Evolutionary conservation across 2,113 vertebrate species (phyloP).

Genomic region (Pseudonaja textilis): DNA sequence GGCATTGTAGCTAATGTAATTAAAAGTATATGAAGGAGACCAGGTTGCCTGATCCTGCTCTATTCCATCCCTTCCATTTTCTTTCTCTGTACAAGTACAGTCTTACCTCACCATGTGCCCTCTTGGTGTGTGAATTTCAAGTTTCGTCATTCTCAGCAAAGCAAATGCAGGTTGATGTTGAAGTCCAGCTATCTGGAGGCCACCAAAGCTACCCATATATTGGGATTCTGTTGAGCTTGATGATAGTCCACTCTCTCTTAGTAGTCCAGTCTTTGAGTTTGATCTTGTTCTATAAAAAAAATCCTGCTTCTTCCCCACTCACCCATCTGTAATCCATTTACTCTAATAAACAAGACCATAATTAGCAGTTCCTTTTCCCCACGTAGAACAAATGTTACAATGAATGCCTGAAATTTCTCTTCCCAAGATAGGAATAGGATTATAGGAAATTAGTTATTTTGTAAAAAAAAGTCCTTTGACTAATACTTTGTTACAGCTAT

Average conservation of each 20-base stretch:
- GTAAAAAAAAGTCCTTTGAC: neutral
- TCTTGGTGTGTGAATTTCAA: neutral
- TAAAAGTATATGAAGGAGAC: neutral
- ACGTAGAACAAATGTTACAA: neutral
- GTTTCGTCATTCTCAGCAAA: neutral
- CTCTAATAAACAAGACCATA: neutral
- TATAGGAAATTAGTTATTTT: neutral
- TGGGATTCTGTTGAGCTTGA: neutral
- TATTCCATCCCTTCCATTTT: neutral
- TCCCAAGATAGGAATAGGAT: neutral
- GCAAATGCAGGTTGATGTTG: neutral
- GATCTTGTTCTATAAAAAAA: neutral
- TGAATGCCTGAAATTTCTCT: neutral
- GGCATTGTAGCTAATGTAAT: neutral
- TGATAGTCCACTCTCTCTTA: neutral
- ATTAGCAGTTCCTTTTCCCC: neutral
- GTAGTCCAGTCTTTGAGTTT: neutral
- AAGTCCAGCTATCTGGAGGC: neutral
- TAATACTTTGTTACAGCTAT: neutral
- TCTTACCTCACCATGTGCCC: neutral
- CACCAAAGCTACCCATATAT: neutral
- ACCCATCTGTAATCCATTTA: neutral
- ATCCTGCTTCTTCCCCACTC: neutral
- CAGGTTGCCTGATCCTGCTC: neutral
- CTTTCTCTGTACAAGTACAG: neutral